Percentiles rank a stretch among this genome's conserved stretches.
These are phyloP conservation scores for Lepidocyrtoides sp. DNA, from an alignment of 2,888 invertebrate species.

Conservation along the genomic window DNA sequence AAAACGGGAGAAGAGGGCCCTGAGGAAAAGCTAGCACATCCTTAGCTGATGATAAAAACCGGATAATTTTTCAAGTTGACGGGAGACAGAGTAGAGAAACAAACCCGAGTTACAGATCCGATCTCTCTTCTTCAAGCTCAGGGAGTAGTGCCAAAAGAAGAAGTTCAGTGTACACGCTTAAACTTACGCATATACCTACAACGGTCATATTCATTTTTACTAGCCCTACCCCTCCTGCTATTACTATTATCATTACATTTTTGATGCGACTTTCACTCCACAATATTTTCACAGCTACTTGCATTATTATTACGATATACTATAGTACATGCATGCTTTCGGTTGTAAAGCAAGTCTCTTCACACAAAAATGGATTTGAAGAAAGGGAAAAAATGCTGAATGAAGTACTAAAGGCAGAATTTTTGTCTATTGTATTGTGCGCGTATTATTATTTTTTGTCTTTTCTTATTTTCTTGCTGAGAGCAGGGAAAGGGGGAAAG, in stretches of 20 bases:
- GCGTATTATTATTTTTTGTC: background rate
- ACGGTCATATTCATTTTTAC: background rate
- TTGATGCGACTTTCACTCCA: constrained; percentile 38
- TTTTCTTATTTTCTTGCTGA: background rate
- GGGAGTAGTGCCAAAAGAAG: background rate
- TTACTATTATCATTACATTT: constrained; percentile 29
- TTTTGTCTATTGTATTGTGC: background rate
- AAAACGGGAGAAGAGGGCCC: constrained; percentile 64
- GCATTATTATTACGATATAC: background rate
- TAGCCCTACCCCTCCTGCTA: background rate
- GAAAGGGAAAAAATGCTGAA: background rate
- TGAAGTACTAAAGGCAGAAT: background rate
- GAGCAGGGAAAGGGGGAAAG: background rate
- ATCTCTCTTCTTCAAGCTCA: constrained; percentile 65
- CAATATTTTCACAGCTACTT: constrained; percentile 13
- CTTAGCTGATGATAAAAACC: constrained; percentile 82
- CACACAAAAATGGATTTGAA: constrained; percentile 43
- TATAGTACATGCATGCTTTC: background rate
- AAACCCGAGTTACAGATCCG: constrained; percentile 77
- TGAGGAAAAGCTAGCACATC: constrained; percentile 76
- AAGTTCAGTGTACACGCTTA: background rate
- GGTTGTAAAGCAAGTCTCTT: constrained; percentile 14
- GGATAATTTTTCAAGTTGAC: constrained; percentile 82
- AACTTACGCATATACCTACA: background rate
- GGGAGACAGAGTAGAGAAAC: constrained; percentile 80